Evolutionary conservation across 2,113 vertebrate genomes (phyloP), one percentile per base, ranked within the genome.

Genomic region (Aphelocoma coerulescens): DNA sequence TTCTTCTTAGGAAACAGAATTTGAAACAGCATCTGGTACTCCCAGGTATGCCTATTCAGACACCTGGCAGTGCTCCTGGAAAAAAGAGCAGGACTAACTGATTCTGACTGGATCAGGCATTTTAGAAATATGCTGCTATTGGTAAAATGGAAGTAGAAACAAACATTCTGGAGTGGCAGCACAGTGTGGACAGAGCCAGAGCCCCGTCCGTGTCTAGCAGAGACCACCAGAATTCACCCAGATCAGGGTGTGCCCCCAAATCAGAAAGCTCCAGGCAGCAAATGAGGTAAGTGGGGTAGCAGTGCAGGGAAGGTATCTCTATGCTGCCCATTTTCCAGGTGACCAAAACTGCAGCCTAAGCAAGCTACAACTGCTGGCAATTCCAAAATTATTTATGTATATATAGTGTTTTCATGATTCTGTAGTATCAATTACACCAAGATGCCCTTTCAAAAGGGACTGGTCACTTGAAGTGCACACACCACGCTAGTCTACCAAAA

Each of bases 391-490:
- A 85, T 39, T 71, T 27, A 27, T 11, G 8, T 22, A 12, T 14
- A 39, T 22, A 12, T 14, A 39, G 11, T 19, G 15, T 20, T 91
- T 71, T 32, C n/a, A 4, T 65, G 63, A 85, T 48, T 54, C 66
- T 1, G 1, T 7, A 39, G 14, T 22, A 43, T 8, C 20, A 71
- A 46, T 57, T 13, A 69, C 41, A 77, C 32, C 28, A 28, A 39
- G 26, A 21, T 26, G 19, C 11, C 22, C 28, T 57, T 94, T 85
- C 55, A 44, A 75, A 89, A 82, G 30, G 1, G 11, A 80, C 6
- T 32, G 39, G 19, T 63, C 77, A 28, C 48, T 26, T 46, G 3
- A 66, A 58, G 57, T 2, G 6, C 0, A 0, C 14, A 12, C 21
- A 54, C 30, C 58, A 57, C 33, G 22, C 3, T 18, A 5, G 48